Evolutionary conservation across 2,888 invertebrate species (phyloP).

Genomic region (Cosmia trapezina): DNA sequence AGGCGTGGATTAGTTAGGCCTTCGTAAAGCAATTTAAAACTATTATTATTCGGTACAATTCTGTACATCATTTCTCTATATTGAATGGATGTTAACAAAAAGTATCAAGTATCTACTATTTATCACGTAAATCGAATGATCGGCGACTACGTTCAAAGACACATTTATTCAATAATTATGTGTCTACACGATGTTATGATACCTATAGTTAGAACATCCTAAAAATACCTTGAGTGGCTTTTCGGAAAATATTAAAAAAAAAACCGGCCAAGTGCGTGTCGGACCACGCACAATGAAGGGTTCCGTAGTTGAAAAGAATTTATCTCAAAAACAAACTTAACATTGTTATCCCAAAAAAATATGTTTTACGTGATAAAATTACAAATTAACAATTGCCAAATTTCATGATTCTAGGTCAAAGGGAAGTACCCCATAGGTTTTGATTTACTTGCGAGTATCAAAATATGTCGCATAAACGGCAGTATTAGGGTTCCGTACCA

Average conservation of each 20-base stretch:
- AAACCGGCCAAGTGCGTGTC: too few relatives aligned
- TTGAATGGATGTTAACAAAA: constrained; percentile 60
- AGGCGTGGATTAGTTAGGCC: constrained; percentile 52
- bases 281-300: too few relatives aligned
- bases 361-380: too few relatives aligned
- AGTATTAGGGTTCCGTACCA: too few relatives aligned
- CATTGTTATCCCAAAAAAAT: too few relatives aligned
- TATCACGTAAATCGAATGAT: constrained; percentile 64
- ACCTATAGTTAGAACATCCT: not conserved
- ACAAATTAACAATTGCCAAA: too few relatives aligned
- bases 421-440: too few relatives aligned
- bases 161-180: constrained; percentile 18
- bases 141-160: constrained; percentile 22
- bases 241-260: not conserved
- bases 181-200: not conserved
- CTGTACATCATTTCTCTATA: constrained; percentile 61
- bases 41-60: constrained; percentile 63
- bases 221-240: not conserved
- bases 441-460: too few relatives aligned
- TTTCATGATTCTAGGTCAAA: too few relatives aligned
- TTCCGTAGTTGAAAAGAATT: too few relatives aligned
- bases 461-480: too few relatives aligned
- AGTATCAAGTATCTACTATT: constrained; percentile 53
- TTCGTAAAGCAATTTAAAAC: constrained; percentile 64
- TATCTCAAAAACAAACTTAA: too few relatives aligned